Conservation (phyloP, 2,888 invertebrate genomes). For the Drosophila greeni region DNA sequence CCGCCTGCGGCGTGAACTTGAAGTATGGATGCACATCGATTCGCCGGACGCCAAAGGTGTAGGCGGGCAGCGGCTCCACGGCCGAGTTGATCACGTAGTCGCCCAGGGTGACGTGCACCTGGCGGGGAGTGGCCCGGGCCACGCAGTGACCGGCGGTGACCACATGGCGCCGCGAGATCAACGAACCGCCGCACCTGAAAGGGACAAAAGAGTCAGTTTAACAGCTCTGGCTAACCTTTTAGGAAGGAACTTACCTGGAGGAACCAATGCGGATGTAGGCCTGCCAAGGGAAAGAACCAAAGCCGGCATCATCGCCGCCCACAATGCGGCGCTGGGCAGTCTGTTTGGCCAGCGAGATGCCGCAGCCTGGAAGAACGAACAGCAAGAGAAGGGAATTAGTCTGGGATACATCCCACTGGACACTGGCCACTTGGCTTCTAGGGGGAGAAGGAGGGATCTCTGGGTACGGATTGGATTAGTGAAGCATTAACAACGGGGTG, state of each 20-base stretch:
- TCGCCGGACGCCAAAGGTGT: constrained; percentile 93
- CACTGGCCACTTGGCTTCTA: constrained; percentile 1
- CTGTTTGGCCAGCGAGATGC: constrained; percentile 90
- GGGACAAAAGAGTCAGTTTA: constrained; percentile 29
- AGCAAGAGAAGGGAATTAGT: background rate
- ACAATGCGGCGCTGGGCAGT: constrained; percentile 93
- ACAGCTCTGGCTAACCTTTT: accelerated
- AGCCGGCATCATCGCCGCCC: constrained; percentile 95
- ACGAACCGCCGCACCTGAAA: constrained; percentile 91
- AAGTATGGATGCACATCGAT: constrained; percentile 95
- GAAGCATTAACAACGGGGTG: constrained; percentile 38
- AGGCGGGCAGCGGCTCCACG: constrained; percentile 92
- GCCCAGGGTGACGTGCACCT: constrained; percentile 91
- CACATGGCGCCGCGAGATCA: constrained; percentile 93
- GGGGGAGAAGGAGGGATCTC: constrained; percentile 1
- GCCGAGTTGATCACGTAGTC: constrained; percentile 97
- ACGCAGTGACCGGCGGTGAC: constrained; percentile 97
- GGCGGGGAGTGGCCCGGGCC: constrained; percentile 92
- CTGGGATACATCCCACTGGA: background rate
- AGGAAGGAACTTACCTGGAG: constrained; percentile 82
- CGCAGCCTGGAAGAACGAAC: constrained; percentile 84
- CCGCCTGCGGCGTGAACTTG: constrained; percentile 95
- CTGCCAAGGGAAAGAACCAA: constrained; percentile 97
- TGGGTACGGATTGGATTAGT: constrained; percentile 20
- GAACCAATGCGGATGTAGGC: constrained; percentile 96